Percentiles rank a stretch among this genome's conserved stretches.
phyloP scores from a whole-genome alignment of 1,140 invertebrate genomes.

The Hirudo medicinalis region DNA sequence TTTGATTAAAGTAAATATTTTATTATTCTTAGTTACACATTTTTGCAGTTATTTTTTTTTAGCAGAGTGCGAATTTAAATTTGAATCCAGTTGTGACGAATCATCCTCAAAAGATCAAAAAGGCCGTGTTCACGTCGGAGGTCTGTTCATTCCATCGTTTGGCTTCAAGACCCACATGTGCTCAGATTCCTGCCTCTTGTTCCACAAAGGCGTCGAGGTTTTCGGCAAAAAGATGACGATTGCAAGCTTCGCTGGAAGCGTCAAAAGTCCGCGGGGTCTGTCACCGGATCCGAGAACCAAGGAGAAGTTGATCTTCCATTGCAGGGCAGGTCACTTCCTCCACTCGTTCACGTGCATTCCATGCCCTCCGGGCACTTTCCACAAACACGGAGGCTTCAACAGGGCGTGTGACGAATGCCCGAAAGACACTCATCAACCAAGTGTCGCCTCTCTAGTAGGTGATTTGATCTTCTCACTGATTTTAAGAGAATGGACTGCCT shows the following conservation, averaged over 20 bases:
- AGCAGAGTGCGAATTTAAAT: too few relatives aligned
- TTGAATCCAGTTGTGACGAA: too few relatives aligned
- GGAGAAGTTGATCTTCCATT: slow-evolving; percentile 5
- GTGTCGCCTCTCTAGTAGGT: neutral
- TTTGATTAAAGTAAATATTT: too few relatives aligned
- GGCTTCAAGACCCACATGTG: neutral
- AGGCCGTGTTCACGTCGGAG: too few relatives aligned
- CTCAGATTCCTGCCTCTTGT: neutral
- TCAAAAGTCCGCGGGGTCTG: neutral
- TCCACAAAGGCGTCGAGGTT: neutral
- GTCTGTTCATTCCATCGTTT: too few relatives aligned
- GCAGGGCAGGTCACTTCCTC: neutral
- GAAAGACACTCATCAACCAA: slow-evolving; percentile 1
- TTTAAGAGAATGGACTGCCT: too few relatives aligned
- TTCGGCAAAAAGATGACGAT: neutral
- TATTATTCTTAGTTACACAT: too few relatives aligned
- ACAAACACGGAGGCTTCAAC: neutral
- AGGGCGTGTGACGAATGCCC: neutral
- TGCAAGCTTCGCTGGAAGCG: too few relatives aligned
- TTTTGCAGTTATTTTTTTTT: too few relatives aligned
- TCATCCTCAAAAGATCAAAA: too few relatives aligned
- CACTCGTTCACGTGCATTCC: neutral
- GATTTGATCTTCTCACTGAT: too few relatives aligned
- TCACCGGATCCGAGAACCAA: neutral
- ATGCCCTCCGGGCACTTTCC: neutral